Conservation (phyloP, 2,113 vertebrate species). For the Pomatostomus ruficeps region DNA sequence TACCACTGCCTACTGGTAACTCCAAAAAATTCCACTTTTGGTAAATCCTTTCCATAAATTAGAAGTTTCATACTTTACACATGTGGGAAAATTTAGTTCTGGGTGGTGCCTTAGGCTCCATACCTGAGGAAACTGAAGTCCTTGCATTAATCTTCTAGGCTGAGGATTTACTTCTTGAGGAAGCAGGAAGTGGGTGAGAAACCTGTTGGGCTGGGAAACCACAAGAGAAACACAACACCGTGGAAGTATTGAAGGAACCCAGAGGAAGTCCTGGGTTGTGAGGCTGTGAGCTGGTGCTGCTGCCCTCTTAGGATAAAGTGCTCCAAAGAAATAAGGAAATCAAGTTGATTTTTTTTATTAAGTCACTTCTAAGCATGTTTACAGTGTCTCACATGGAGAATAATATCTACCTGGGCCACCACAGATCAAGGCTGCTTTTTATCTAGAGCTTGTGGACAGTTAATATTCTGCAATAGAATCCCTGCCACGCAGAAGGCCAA, state of each 20-base stretch:
- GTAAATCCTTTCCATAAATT: background rate
- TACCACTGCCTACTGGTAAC: background rate
- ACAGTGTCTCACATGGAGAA: background rate
- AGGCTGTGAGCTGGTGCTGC: background rate
- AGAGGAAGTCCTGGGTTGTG: background rate
- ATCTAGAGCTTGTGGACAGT: background rate
- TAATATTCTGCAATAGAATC: background rate
- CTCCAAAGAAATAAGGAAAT: background rate
- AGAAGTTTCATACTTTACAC: background rate
- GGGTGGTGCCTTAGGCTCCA: background rate
- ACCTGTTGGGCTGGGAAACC: background rate
- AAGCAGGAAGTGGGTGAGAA: background rate
- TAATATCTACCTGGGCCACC: background rate
- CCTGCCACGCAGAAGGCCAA: background rate
- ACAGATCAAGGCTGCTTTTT: background rate
- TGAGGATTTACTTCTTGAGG: background rate
- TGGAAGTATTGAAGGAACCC: background rate
- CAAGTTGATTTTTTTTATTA: background rate
- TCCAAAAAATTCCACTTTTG: background rate
- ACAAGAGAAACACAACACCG: background rate
- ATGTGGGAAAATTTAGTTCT: background rate
- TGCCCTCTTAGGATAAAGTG: background rate
- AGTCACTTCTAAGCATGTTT: background rate
- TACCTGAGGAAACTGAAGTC: background rate
- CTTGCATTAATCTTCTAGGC: background rate